These are phyloP conservation scores for Aricia artaxerxes DNA, from an alignment of 2,888 invertebrate species.

Conservation along the genomic window DNA sequence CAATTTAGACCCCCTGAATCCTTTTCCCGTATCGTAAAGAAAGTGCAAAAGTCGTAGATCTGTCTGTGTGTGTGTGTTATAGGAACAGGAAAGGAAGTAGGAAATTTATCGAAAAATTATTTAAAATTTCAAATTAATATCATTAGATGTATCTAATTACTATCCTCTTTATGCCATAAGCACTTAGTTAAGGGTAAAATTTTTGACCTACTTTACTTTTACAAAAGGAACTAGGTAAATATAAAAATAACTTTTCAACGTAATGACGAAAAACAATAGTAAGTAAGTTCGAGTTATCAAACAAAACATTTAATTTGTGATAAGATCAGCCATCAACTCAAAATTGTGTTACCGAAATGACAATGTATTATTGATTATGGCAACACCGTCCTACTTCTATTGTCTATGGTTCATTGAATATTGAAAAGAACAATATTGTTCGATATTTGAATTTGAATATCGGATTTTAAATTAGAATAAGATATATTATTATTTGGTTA, in stretches of 20 bases:
- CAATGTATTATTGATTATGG: slow-evolving; percentile 16
- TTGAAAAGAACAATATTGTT: no score
- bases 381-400: slow-evolving; percentile 2
- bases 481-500: no score
- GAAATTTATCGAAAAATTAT: no score
- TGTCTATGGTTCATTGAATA: slow-evolving; percentile 9
- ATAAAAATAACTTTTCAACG: background rate
- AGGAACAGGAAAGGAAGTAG: no score
- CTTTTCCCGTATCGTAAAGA: background rate
- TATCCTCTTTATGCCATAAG: no score
- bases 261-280: slow-evolving; percentile 7
- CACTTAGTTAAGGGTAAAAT: background rate
- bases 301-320: slow-evolving; percentile 27
- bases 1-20: background rate
- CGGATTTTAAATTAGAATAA: no score
- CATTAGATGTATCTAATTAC: background rate
- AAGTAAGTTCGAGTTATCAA: slow-evolving; percentile 9
- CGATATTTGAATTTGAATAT: background rate
- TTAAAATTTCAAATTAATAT: background rate
- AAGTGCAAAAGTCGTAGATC: no score
- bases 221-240: background rate
- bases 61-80: no score
- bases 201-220: background rate
- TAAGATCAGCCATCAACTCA: slow-evolving; percentile 19
- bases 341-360: slow-evolving; percentile 19